Evolutionary conservation across 2,797 vertebrate species (phyloP).

Genomic region (Micromesistius poutassou): DNA sequence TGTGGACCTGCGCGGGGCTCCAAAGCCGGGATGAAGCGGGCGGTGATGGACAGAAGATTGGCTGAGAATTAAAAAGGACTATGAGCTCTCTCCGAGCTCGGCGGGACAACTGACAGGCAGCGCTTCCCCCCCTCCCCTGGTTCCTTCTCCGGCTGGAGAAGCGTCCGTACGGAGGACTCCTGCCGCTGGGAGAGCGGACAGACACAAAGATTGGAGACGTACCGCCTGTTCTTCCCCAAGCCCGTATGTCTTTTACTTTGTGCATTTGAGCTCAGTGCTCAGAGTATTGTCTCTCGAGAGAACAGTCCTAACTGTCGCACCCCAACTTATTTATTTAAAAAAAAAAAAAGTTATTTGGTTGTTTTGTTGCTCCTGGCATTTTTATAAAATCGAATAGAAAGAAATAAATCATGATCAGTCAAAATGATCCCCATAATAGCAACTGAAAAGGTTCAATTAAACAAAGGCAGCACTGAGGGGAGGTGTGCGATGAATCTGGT

Average conservation of each 20-base stretch:
- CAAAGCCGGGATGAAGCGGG: conserved; percentile 66
- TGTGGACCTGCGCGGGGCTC: conserved; percentile 71
- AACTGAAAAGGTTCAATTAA: background rate
- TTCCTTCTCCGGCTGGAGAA: conserved; percentile 39
- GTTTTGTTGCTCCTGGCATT: background rate
- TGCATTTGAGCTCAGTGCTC: background rate
- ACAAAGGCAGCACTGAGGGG: background rate
- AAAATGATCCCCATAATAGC: background rate
- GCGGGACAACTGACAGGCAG: conserved; percentile 69
- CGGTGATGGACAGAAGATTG: conserved; percentile 78
- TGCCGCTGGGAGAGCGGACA: conserved; percentile 5
- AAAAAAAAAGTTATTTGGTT: too few species aligned
- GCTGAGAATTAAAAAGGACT: conserved; percentile 73
- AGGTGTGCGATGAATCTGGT: background rate
- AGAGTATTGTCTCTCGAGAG: background rate
- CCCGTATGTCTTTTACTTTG: background rate
- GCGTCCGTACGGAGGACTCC: conserved; percentile 35
- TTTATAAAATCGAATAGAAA: background rate
- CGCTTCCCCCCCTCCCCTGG: conserved; percentile 38
- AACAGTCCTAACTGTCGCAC: background rate
- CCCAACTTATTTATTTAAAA: too few species aligned
- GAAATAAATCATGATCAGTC: too few species aligned
- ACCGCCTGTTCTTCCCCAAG: background rate
- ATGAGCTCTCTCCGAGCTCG: conserved; percentile 58
- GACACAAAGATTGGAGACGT: conserved; percentile 3